A percentile compares a stretch with the other conserved stretches of the same genome.
Evolutionary conservation across 2,797 vertebrate species (phyloP).

Genomic region (Phrynocephalus guinanensis): DNA sequence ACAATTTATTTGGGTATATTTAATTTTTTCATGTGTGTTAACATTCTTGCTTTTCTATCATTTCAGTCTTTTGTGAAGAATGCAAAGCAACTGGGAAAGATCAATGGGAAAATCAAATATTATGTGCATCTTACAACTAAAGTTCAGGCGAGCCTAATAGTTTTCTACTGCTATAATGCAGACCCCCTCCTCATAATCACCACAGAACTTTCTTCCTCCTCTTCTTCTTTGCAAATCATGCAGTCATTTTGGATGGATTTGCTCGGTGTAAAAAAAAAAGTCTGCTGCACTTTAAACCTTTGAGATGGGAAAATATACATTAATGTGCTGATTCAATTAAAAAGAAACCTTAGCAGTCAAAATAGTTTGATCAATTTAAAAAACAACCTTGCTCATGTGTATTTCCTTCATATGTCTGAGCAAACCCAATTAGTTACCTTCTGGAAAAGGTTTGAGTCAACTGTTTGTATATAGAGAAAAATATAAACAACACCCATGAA

Average conservation of each 20-base stretch:
- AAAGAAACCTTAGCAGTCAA: slow-evolving; percentile 73
- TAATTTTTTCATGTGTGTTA: slow-evolving; percentile 74
- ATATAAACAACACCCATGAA: slow-evolving; percentile 39
- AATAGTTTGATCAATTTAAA: slow-evolving; percentile 69
- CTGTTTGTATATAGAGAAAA: slow-evolving; percentile 56
- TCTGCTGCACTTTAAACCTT: slow-evolving; percentile 72
- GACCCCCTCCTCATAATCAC: slow-evolving; percentile 70
- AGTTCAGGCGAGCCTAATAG: slow-evolving; percentile 69
- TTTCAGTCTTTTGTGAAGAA: slow-evolving; percentile 70
- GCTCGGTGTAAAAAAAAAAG: slow-evolving; percentile 69
- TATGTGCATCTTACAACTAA: slow-evolving; percentile 68
- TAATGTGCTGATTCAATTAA: slow-evolving; percentile 77
- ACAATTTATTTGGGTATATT: slow-evolving; percentile 76
- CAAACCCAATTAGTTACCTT: slow-evolving; percentile 56
- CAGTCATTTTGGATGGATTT: slow-evolving; percentile 74
- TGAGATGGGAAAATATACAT: slow-evolving; percentile 68
- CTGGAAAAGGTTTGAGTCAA: slow-evolving; percentile 72
- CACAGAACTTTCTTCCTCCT: slow-evolving; percentile 46
- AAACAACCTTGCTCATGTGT: slow-evolving; percentile 73
- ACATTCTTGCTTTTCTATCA: slow-evolving; percentile 71
- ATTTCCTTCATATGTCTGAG: slow-evolving; percentile 68
- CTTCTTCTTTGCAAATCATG: slow-evolving; percentile 76
- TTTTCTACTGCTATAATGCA: slow-evolving; percentile 67
- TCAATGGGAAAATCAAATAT: slow-evolving; percentile 63
- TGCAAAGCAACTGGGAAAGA: slow-evolving; percentile 70